Conservation (phyloP, 1,140 invertebrate genomes). For the Oreohelix idahoensis region DNA sequence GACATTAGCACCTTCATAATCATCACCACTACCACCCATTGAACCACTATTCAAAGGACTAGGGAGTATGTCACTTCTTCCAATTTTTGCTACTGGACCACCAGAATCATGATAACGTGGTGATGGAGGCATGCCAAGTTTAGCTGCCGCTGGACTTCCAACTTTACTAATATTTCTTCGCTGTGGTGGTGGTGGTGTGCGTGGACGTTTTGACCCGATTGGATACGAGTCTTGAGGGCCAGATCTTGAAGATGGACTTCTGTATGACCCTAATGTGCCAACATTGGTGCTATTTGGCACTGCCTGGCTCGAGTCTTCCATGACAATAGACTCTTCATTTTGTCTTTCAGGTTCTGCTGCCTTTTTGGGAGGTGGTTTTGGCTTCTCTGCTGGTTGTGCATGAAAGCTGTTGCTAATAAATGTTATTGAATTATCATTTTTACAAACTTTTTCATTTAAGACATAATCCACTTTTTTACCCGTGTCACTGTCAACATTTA, state of each 20-base stretch:
- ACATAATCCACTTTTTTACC: constrained; percentile 49
- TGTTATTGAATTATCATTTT: constrained; percentile 46
- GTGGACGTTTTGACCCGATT: constrained; percentile 41
- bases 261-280: constrained; percentile 33
- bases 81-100: constrained; percentile 24
- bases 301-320: constrained; percentile 32
- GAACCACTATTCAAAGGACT: constrained; percentile 17
- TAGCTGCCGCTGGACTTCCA: neutral
- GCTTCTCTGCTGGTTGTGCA: constrained; percentile 43
- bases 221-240: neutral
- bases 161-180: constrained; percentile 5
- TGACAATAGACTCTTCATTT: constrained; percentile 40
- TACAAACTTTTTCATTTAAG: constrained; percentile 50
- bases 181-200: constrained; percentile 30
- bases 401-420: constrained; percentile 51
- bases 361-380: constrained; percentile 37
- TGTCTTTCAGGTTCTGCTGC: constrained; percentile 28
- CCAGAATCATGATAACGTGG: constrained; percentile 35
- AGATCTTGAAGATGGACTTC: constrained; percentile 1
- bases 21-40: constrained; percentile 7
- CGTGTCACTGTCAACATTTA: constrained; percentile 42
- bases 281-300: constrained; percentile 40
- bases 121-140: constrained; percentile 18
- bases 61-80: constrained; percentile 16
- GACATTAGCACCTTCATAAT: constrained; percentile 32